These are phyloP conservation scores for Caradrina kadenii DNA, from an alignment of 2,888 invertebrate genomes.

Conservation along the genomic window DNA sequence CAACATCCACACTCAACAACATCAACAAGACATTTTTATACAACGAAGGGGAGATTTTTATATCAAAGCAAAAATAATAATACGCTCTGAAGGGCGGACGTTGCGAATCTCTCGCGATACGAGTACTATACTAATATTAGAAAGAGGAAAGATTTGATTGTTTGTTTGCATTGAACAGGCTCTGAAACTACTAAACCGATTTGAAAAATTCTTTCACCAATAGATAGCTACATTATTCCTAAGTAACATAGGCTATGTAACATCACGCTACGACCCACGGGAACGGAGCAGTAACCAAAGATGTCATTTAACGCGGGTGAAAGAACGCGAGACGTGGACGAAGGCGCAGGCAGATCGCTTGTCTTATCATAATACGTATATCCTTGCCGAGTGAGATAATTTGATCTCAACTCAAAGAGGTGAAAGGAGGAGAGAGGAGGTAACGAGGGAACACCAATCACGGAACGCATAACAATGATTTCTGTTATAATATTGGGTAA, in stretches of 20 bases:
- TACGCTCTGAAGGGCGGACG: slow-evolving; percentile 34
- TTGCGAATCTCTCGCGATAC: slow-evolving; percentile 50
- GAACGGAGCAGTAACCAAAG: too few species aligned
- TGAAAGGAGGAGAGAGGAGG: slow-evolving; percentile 60
- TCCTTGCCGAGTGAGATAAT: slow-evolving; percentile 65
- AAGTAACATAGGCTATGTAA: too few species aligned
- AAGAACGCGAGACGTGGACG: too few species aligned
- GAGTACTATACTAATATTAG: too few species aligned
- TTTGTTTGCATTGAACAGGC: too few species aligned
- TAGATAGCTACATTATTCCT: too few species aligned
- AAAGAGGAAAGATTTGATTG: too few species aligned
- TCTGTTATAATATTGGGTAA: slow-evolving; percentile 57
- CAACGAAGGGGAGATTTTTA: slow-evolving; percentile 33
- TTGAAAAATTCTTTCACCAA: too few species aligned
- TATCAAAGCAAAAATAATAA: slow-evolving; percentile 52
- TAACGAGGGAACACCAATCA: slow-evolving; percentile 65
- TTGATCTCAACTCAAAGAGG: slow-evolving; percentile 64
- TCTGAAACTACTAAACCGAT: too few species aligned
- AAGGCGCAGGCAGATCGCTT: too few species aligned
- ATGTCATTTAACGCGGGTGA: too few species aligned
- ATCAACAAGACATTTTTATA: slow-evolving; percentile 34
- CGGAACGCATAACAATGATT: slow-evolving; percentile 71
- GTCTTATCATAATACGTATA: slow-evolving; percentile 66
- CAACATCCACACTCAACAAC: slow-evolving; percentile 22
- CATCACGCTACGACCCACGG: too few species aligned